A percentile compares a stretch with the other conserved stretches of the same genome.
Conservation (phyloP, 2,888 invertebrate species). For the Drosophila mimica region DNA sequence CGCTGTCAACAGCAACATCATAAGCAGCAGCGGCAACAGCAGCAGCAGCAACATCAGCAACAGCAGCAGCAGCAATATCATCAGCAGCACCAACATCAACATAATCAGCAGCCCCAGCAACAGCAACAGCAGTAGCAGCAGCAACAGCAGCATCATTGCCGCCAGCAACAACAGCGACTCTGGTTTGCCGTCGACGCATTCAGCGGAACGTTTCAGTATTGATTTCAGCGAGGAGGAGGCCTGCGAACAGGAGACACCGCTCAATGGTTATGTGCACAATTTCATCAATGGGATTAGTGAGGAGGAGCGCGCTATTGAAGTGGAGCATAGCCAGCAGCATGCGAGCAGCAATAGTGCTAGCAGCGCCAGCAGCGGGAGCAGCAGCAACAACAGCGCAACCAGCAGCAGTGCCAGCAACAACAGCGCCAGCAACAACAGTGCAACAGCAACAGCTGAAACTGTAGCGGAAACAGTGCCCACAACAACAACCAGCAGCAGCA, state of each 20-base stretch:
- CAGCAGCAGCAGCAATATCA: conserved; percentile 60
- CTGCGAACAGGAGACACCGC: conserved; percentile 79
- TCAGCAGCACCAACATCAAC: conserved; percentile 30
- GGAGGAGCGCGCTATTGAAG: conserved; percentile 71
- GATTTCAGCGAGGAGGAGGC: conserved; percentile 83
- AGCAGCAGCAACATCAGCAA: conserved; percentile 2
- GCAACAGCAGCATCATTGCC: conserved; percentile 5
- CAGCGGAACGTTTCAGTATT: conserved; percentile 77
- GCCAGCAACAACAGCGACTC: conserved; percentile 46
- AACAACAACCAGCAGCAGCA: conserved; percentile 13
- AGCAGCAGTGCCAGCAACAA: conserved; percentile 34
- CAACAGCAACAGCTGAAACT: conserved; percentile 21
- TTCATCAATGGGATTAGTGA: conserved; percentile 84
- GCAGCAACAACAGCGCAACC: conserved; percentile 24
- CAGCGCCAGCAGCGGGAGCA: not conserved
- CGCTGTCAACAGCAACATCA: not conserved
- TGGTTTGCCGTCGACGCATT: conserved; percentile 48
- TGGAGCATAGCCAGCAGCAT: conserved; percentile 33
- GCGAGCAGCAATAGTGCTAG: conserved; percentile 1
- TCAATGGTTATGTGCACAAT: conserved; percentile 84
- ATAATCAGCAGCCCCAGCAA: conserved; percentile 61
- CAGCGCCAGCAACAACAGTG: conserved; percentile 13
- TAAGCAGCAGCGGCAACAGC: conserved; percentile 47
- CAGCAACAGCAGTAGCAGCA: conserved; percentile 22
- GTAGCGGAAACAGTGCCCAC: conserved; percentile 5